Percentiles rank a stretch among this genome's conserved stretches.
These are phyloP conservation scores for Gasterosteus aculeatus DNA, from an alignment of 2,113 vertebrate genomes.

Conservation along the genomic window DNA sequence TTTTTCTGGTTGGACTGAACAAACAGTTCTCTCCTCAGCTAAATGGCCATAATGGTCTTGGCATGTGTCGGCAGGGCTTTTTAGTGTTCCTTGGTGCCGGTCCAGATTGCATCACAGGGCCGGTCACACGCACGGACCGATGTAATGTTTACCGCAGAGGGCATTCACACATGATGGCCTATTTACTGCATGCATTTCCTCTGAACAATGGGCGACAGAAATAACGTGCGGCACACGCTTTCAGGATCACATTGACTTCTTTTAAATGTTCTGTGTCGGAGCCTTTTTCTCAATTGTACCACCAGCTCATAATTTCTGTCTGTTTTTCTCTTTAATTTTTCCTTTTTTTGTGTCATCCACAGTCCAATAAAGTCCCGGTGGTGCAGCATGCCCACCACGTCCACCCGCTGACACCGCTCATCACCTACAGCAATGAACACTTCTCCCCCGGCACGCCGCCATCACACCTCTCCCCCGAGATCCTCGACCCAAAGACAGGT, in stretches of 20 bases:
- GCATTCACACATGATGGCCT: constrained; percentile 54
- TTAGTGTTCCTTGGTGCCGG: constrained; percentile 76
- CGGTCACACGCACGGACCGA: constrained; percentile 63
- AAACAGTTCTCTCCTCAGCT: constrained; percentile 76
- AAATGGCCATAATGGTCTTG: constrained; percentile 76
- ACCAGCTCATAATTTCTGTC: constrained; percentile 3
- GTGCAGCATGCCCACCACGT: constrained; percentile 92
- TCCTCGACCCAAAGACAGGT: constrained; percentile 88
- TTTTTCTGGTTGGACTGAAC: constrained; percentile 73
- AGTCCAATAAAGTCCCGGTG: constrained; percentile 98
- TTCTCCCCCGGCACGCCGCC: constrained; percentile 75
- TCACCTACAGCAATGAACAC: constrained; percentile 97
- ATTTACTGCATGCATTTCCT: constrained; percentile 28
- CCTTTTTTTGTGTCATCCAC: constrained; percentile 20
- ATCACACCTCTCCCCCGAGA: constrained; percentile 88
- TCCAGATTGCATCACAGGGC: constrained; percentile 82
- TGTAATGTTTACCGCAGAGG: constrained; percentile 70
- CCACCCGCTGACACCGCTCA: constrained; percentile 96
- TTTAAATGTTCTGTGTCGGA: background rate
- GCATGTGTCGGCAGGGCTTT: constrained; percentile 71
- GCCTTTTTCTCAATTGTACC: background rate
- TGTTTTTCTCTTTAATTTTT: constrained; percentile 4
- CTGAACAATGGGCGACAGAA: constrained; percentile 21
- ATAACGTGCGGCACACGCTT: background rate
- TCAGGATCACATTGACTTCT: background rate